Evolutionary conservation across 2,888 invertebrate species (phyloP), one percentile per base, ranked within the genome.

Genomic region (Pinctada fucata): DNA sequence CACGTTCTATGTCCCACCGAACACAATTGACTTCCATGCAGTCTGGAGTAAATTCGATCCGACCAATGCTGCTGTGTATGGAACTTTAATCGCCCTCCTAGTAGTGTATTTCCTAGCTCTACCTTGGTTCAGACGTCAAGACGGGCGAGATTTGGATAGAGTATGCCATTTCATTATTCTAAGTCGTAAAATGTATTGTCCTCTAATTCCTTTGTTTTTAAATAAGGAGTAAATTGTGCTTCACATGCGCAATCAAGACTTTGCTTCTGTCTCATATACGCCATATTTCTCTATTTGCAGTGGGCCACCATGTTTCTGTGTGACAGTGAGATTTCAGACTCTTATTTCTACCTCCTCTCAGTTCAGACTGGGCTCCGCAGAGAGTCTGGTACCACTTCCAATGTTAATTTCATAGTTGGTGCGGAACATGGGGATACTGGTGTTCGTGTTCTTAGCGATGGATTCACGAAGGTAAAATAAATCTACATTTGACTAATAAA

Each of bases 11-110:
- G 88, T 92, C 0, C 87, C 90, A 65, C 91, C 91, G 2, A 93
- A 93, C 84, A 86, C 89, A 4, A 90, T 93, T 4, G 90, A 93
- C 86, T 93, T 93, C 85, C 83, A 85, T 49, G 90, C 88, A 31
- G 91, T 93, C 3, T 92, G 92, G 77, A 87, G 87, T 13, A 87
- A 92, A 80, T 86, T 88, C 72, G 85, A 85, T 72, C 66, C 79
- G 2, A 81, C 81, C 1, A 80, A 84, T 51, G 79, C 77, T 3
- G 74, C 77, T 1, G 80, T 80, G 31, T 80, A 80, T 8, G 80
- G 80, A 10, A 80, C 80, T n/a, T 13, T 80, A 0, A 71, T 68
- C 58, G 77, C 10, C 2, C 10, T 80, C 2, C 45, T 80, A 6
- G 49, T 77, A 0, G 10, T 80, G 2, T 77, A 73, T 51, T n/a